Evolutionary conservation across 1,140 invertebrate species (phyloP).

Genomic region (Hermetia illucens): DNA sequence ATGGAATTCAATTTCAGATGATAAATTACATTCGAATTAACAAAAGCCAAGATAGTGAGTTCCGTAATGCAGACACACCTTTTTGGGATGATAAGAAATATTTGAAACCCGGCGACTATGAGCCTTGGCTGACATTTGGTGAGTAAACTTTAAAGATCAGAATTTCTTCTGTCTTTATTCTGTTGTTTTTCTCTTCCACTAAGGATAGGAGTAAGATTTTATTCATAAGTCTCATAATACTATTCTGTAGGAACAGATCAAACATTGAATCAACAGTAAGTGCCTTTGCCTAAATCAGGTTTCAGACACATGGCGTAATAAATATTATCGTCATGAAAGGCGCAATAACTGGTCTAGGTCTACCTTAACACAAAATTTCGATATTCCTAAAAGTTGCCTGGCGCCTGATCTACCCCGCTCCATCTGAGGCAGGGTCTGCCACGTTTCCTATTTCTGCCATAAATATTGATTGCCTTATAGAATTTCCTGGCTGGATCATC

Average conservation of each 20-base stretch:
- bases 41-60: slow-evolving; percentile 38
- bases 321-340: no score
- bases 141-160: no score
- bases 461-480: no score
- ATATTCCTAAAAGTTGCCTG: no score
- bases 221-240: slow-evolving; percentile 30
- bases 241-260: slow-evolving; percentile 32
- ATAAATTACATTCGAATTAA: slow-evolving; percentile 70
- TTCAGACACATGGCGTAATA: no score
- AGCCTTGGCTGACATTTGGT: slow-evolving; percentile 76
- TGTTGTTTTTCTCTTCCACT: slow-evolving; percentile 24
- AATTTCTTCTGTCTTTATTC: no score
- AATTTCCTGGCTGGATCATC: no score
- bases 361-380: no score
- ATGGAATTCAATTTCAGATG: slow-evolving; percentile 33
- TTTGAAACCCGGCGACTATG: slow-evolving; percentile 63
- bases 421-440: no score
- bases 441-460: no score
- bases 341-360: no score
- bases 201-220: not conserved
- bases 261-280: slow-evolving; percentile 21
- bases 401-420: no score
- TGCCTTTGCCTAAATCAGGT: slow-evolving; percentile 22
- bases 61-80: slow-evolving; percentile 35
- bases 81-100: slow-evolving; percentile 63